phyloP scores from a whole-genome alignment of 2,888 invertebrate species.

The Cremastobaeus sp. region DNA sequence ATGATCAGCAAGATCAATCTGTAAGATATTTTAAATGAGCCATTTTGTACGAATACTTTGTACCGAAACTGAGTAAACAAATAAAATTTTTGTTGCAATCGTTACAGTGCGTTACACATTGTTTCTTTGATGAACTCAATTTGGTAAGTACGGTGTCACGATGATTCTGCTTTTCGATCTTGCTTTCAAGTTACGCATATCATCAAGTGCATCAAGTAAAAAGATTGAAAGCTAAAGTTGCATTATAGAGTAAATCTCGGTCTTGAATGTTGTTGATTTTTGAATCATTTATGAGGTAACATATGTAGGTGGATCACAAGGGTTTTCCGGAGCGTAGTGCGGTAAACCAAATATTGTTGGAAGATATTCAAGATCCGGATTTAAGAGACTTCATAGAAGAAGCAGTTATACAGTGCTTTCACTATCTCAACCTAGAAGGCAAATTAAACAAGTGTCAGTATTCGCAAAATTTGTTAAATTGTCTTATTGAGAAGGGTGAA shows the following conservation, averaged over 20 bases:
- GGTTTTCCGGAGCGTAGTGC: constrained; percentile 84
- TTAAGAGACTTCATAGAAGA: constrained; percentile 85
- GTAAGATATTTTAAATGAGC: constrained; percentile 54
- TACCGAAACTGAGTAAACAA: background rate
- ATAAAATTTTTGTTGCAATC: constrained; percentile 23
- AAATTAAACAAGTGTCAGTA: constrained; percentile 83
- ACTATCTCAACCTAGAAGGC: constrained; percentile 77
- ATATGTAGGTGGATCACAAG: constrained; percentile 80
- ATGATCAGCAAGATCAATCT: constrained; percentile 59
- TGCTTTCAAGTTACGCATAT: too few species aligned
- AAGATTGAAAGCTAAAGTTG: too few species aligned
- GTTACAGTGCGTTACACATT: constrained; percentile 82
- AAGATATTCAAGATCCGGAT: constrained; percentile 83
- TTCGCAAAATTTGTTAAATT: constrained; percentile 83
- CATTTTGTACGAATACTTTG: constrained; percentile 4
- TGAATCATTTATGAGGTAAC: too few species aligned
- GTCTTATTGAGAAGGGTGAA: constrained; percentile 85
- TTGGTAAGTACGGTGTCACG: constrained; percentile 79
- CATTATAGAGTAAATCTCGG: too few species aligned
- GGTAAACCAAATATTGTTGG: constrained; percentile 82
- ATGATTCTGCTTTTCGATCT: background rate
- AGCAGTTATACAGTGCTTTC: constrained; percentile 86
- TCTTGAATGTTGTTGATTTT: too few species aligned
- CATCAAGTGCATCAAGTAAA: too few species aligned
- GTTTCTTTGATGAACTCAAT: constrained; percentile 84